Evolutionary conservation across 2,797 vertebrate species (phyloP).

Genomic region (Notolabrus celidotus): DNA sequence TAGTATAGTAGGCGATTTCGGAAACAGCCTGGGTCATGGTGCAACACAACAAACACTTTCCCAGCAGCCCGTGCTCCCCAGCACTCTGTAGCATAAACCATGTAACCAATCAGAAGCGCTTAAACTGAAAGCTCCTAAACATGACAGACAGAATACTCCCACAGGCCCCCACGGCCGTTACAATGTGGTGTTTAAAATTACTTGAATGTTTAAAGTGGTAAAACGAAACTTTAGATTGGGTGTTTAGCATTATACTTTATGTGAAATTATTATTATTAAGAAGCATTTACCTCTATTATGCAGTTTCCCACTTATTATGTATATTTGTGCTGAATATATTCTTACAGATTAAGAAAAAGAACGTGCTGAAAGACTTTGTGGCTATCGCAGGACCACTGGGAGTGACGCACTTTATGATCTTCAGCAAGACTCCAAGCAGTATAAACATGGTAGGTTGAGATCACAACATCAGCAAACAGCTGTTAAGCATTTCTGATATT

Average conservation of each 20-base stretch:
- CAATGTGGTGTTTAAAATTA: too few species aligned
- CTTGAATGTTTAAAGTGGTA: too few species aligned
- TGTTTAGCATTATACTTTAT: background rate
- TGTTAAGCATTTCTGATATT: background rate
- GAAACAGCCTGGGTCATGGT: too few species aligned
- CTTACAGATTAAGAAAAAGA: conserved; percentile 88
- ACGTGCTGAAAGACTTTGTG: conserved; percentile 93
- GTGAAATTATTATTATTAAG: background rate
- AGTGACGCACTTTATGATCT: conserved; percentile 91
- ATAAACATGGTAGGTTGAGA: conserved; percentile 88
- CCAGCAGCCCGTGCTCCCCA: too few species aligned
- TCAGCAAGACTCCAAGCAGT: conserved; percentile 86
- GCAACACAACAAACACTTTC: too few species aligned
- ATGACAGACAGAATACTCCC: too few species aligned
- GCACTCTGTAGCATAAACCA: too few species aligned
- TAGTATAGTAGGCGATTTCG: too few species aligned
- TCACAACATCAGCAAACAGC: background rate
- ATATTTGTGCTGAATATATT: background rate
- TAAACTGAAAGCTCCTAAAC: too few species aligned
- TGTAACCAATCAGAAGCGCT: too few species aligned
- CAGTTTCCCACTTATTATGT: background rate
- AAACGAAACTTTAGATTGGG: too few species aligned
- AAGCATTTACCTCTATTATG: background rate
- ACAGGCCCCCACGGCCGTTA: too few species aligned
- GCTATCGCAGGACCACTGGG: conserved; percentile 91